Evolutionary conservation across 1,140 invertebrate species (phyloP), one percentile per base, ranked within the genome.

Genomic region (Magallana gigas): DNA sequence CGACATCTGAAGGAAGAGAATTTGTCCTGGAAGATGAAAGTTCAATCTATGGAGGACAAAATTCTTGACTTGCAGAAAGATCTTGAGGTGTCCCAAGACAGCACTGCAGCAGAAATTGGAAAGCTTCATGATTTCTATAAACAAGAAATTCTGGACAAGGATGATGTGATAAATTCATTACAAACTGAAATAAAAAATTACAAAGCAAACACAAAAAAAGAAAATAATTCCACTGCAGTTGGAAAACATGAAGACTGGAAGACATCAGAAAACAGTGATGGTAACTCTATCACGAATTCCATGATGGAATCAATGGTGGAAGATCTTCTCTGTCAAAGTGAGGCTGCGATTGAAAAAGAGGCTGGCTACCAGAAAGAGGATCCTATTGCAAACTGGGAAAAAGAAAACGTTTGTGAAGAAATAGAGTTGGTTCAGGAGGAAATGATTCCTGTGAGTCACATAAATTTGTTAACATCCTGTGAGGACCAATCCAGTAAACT

Each of bases 41-140:
- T 76, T 76, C 68, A 76, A 12, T 36, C 68, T 29, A 29, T 76
- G 23, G 68, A 76, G 68, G 68, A 76, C 12, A 18, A 76, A 9
- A 76, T 76, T 36, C 68, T 76, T 36, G 23, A 36, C 11, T 58
- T 84, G 57, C 56, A 84, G 59, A 84, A 84, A 62, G 83, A 84
- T 62, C 83, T 60, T 18, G 18, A 76, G 36, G 36, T 29, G 23
- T 76, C 68, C 68, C 68, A 76, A 29, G 68, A 71, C 11, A 29
- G 14, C 23, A 76, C 23, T 3, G 23, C 7, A 12, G 9, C 23
- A 29, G 68, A 76, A 76, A 76, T 76, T 76, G 68, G 36, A 12
- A 18, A 76, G 23, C 18, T 76, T 36, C 68, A 76, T 9, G 68
- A 76, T 29, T 29, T 23, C 0, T 76, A 76, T 76, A 76, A 76